These are phyloP conservation scores for Macrophya annulata DNA, from an alignment of 2,888 invertebrate species.

Conservation along the genomic window DNA sequence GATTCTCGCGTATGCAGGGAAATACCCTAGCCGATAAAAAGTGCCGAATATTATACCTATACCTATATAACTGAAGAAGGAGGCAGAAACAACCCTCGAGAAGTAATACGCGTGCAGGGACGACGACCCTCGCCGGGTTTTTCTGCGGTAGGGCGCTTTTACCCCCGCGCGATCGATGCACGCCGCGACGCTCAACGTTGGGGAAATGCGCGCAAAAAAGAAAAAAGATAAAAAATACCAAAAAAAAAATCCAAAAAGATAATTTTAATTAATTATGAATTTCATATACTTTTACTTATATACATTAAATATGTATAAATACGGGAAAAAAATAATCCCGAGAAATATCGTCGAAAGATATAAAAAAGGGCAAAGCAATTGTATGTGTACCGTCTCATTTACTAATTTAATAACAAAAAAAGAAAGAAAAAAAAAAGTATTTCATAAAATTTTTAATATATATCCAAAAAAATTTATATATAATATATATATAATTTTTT, in stretches of 20 bases:
- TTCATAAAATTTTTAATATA: neutral
- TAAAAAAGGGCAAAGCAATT: neutral
- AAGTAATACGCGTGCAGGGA: slow-evolving; percentile 61
- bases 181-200: slow-evolving; percentile 60
- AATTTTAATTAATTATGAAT: slow-evolving; percentile 69
- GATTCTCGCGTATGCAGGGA: too few species aligned
- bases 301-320: neutral
- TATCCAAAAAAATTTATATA: neutral
- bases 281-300: slow-evolving; percentile 17
- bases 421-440: neutral
- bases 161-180: slow-evolving; percentile 65
- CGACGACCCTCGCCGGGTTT: slow-evolving; percentile 66
- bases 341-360: neutral
- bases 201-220: slow-evolving; percentile 44
- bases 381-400: neutral
- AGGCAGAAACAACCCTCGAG: slow-evolving; percentile 55
- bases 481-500: neutral
- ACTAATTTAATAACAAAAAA: neutral
- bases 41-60: neutral
- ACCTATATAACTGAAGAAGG: slow-evolving; percentile 30
- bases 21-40: neutral
- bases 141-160: slow-evolving; percentile 36
- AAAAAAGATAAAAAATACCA: too few species aligned
- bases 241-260: slow-evolving; percentile 59
- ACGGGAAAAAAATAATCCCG: neutral